Base-by-base conservation (phyloP, 1,140 invertebrate species). In the Sipha flava region DNA sequence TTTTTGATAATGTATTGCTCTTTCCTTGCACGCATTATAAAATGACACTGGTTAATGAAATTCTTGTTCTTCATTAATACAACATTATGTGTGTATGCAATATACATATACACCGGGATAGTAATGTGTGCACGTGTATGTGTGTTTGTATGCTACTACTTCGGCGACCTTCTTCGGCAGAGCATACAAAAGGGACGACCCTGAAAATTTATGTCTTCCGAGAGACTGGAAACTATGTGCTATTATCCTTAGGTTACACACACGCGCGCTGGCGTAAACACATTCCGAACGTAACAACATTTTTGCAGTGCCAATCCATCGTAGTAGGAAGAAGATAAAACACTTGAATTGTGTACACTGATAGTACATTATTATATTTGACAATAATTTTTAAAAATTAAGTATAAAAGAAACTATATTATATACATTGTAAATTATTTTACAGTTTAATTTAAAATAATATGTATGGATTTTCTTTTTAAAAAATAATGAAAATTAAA, bases 61-160 rank as follows among this genome's bases (percentile, higher is more conserved):
- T 77, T 77, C 73, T 77, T 77, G 73, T 77, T 77, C 73, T 77
- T 77, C 73, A 77, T 77, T 77, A 57, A 77, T 77, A 77, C 73
- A 77, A 59, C 73, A 59, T 77, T 77, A 77, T 59, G 72, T 52
- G 70, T 57, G 29, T 37, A 45, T 34, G 54, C n/a, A n/a, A n/a
- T n/a, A n/a, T 18, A 66, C 34, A 40, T 16, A 40, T 40, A 66
- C 47, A 52, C 43, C 4, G 7, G n/a, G 10, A 54, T 52, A 34
- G 70, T 73, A 54, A 45, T 18, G 29, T 31, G 45, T 49, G 47
- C n/a, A 34, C 14, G 21, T 6, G 34, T 9, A 31, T n/a, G 26
- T 7, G 16, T 26, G n/a, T 77, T 10, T 57, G 29, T 21, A n/a
- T 23, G 34, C 29, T 57, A 34, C 12, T 75, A 34, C 12, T 75